Conservation (phyloP, 1,140 invertebrate genomes). For the Eufriesea mexicana region DNA sequence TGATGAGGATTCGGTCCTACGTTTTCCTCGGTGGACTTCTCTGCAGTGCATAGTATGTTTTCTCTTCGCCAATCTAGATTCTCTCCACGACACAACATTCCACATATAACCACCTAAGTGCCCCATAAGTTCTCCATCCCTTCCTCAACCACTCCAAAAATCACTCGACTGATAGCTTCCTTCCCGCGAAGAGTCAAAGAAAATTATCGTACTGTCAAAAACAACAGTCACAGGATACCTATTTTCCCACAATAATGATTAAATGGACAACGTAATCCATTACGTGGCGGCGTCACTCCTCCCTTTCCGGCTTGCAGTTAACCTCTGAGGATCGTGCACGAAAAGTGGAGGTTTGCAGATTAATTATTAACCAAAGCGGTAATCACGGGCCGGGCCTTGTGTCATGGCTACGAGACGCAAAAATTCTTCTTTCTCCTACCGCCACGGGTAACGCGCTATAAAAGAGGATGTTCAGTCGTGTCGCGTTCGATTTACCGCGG, state of each 20-base stretch:
- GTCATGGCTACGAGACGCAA: slow-evolving; percentile 3
- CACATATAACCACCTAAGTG: too few species aligned
- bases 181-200: too few species aligned
- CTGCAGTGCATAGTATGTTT: too few species aligned
- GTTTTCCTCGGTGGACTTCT: too few species aligned
- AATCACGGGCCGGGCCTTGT: background rate
- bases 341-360: background rate
- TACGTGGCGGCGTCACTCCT: background rate
- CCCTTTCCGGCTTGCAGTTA: slow-evolving; percentile 1
- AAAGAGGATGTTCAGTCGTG: slow-evolving; percentile 13
- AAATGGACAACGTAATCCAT: background rate
- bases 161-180: too few species aligned
- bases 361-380: background rate
- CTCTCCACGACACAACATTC: too few species aligned
- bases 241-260: background rate
- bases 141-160: too few species aligned
- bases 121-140: too few species aligned
- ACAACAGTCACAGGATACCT: background rate
- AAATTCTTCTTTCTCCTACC: slow-evolving; percentile 56
- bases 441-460: slow-evolving; percentile 28
- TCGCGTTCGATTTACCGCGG: background rate
- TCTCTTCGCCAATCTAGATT: too few species aligned
- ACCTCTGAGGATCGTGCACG: background rate
- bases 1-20: too few species aligned
- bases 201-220: background rate